Base-by-base conservation (phyloP, 1,140 invertebrate genomes). In the Drosophila nigromelanica region DNA sequence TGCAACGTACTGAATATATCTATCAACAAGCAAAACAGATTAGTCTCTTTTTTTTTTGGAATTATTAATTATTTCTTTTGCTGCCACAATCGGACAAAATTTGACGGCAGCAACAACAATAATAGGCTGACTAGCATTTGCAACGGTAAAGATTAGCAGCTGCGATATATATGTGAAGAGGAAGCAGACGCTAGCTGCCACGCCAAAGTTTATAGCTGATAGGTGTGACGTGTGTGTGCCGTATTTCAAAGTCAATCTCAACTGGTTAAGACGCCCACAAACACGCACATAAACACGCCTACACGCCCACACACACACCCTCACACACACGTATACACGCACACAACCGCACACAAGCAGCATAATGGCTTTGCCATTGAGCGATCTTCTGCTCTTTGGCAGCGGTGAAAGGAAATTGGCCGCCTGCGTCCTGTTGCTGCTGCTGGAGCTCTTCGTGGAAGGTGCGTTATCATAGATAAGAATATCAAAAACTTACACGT, bases 401-500 rank as follows among this genome's bases (percentile, higher is more conserved):
- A 66, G 71, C 51, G 79, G 79, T 2, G 91, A 92, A 27, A 90
- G 89, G 43, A 92, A 80, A 63, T 51, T 92, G 45, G 86, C 85
- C 14, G 80, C 90, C 5, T 92, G 90, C 70, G 68, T 92, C 15
- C 33, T 92, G 18, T 68, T 92, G 14, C 62, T 92, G 30, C 61
- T 92, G 1, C 39, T 92, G 47, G 91, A 92, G 68, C 62, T 92
- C 21, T 92, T 92, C 68, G 60, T 91, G 47, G 91, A 92, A 74
- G 91, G 91, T 92, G 48, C 51, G 55, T 62, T 59, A 54, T 35
- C 33, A 35, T 35, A 8, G 8, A 10, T 35, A 35, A 35, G 27
- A 5, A 27, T 27, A 27, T 27, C 33, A 35, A 35, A 35, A 18
- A 47, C 35, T 61, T 14, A 68, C 70, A 74, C 75, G 70, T 80